These are phyloP conservation scores for Blennius ocellaris DNA, from an alignment of 2,113 vertebrate genomes.

Conservation along the genomic window DNA sequence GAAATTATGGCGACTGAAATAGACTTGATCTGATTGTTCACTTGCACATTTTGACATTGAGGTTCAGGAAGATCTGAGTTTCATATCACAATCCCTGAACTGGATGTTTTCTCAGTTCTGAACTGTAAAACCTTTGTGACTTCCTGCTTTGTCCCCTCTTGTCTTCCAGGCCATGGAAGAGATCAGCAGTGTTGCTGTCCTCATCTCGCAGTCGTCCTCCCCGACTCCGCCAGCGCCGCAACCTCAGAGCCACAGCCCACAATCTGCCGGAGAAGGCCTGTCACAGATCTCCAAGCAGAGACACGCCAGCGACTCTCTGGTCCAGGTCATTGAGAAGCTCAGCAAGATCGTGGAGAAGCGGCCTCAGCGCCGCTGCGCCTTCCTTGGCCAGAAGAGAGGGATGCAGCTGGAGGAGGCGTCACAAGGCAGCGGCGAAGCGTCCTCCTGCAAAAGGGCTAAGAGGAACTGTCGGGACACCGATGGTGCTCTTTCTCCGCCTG, in stretches of 20 bases:
- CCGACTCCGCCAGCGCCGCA: slow-evolving; percentile 62
- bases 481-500: neutral
- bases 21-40: no score
- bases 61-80: no score
- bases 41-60: no score
- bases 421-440: slow-evolving; percentile 69
- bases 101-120: no score
- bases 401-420: slow-evolving; percentile 50
- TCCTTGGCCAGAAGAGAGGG: slow-evolving; percentile 88
- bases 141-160: slow-evolving; percentile 1
- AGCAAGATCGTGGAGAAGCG: slow-evolving; percentile 96
- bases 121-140: no score
- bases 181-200: slow-evolving; percentile 84
- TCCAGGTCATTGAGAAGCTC: slow-evolving; percentile 96
- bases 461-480: slow-evolving; percentile 62
- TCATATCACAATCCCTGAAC: no score
- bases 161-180: slow-evolving; percentile 91
- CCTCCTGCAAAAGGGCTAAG: slow-evolving; percentile 80
- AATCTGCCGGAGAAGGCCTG: slow-evolving; percentile 63
- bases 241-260: slow-evolving; percentile 52
- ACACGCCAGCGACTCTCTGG: slow-evolving; percentile 89
- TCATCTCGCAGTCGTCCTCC: slow-evolving; percentile 84
- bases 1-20: no score
- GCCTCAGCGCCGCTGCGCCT: slow-evolving; percentile 85
- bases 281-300: slow-evolving; percentile 61